Percentiles rank a stretch among this genome's conserved stretches.
phyloP scores from a whole-genome alignment of 2,888 invertebrate species.

The Phalangium opilio region DNA sequence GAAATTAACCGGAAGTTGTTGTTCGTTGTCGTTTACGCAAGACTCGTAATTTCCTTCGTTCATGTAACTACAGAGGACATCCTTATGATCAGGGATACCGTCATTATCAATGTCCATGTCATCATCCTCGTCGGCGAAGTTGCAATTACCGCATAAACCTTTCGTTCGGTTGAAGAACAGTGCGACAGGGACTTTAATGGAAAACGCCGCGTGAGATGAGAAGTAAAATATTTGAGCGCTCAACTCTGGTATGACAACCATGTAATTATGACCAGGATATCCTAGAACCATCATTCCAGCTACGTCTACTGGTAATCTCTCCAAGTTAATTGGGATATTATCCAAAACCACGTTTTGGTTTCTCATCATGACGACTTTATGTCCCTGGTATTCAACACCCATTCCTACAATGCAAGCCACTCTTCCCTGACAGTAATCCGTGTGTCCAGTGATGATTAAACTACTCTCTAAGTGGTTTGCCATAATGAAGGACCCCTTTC shows the following conservation, averaged over 20 bases:
- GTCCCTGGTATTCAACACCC: conserved; percentile 10
- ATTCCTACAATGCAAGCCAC: conserved; percentile 12
- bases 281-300: conserved; percentile 46
- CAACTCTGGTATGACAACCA: conserved; percentile 46
- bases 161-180: conserved; percentile 54
- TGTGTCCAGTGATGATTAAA: conserved; percentile 11
- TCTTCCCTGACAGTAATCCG: conserved; percentile 7
- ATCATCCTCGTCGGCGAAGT: background rate
- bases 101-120: background rate
- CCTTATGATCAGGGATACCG: no score
- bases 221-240: conserved; percentile 48
- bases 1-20: no score
- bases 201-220: conserved; percentile 33
- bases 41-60: no score
- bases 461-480: conserved; percentile 9
- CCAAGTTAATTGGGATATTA: conserved; percentile 6
- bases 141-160: conserved; percentile 52
- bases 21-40: no score
- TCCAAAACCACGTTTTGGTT: conserved; percentile 7
- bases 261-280: conserved; percentile 45
- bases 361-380: conserved; percentile 8
- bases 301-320: conserved; percentile 37
- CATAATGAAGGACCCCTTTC: conserved; percentile 27
- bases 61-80: no score
- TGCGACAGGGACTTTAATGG: conserved; percentile 52